These are phyloP conservation scores for Autographa gamma DNA, from an alignment of 2,888 invertebrate genomes.

Conservation along the genomic window DNA sequence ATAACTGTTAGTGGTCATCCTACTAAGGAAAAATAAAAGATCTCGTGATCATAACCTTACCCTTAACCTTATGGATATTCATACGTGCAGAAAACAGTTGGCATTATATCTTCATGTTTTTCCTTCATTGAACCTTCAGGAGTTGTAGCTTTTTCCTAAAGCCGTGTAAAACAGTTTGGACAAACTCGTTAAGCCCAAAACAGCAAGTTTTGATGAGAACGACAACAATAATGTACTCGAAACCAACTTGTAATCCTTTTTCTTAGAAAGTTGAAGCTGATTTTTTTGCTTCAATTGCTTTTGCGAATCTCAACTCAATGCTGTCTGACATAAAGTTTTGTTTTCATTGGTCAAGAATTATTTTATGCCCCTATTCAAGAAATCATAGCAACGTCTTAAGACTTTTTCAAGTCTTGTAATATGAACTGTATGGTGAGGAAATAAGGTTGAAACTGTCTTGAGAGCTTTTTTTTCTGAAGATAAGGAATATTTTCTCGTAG, in stretches of 20 bases:
- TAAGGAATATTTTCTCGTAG: constrained; percentile 36
- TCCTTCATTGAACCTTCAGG: constrained; percentile 9
- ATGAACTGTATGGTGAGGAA: accelerated
- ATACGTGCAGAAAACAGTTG: neutral
- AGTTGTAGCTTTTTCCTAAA: constrained; percentile 18
- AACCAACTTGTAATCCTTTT: constrained; percentile 35
- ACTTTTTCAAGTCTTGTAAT: neutral
- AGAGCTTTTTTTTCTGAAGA: neutral
- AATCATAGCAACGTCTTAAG: constrained; percentile 31
- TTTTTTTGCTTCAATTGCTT: constrained; percentile 5
- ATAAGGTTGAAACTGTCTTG: constrained; percentile 18
- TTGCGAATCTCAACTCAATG: neutral
- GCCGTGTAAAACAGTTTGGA: constrained; percentile 19
- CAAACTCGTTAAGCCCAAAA: constrained; percentile 28
- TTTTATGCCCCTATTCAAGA: constrained; percentile 31
- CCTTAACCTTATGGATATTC: no score
- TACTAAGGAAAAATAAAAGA: no score
- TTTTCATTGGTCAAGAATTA: neutral
- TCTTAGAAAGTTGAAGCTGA: constrained; percentile 10
- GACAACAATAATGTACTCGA: constrained; percentile 36
- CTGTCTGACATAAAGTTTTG: accelerated
- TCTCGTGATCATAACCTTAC: no score
- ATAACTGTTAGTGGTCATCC: no score
- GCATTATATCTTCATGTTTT: neutral
- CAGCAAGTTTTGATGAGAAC: constrained; percentile 28